Evolutionary conservation across 2,113 vertebrate species (phyloP).

Genomic region (Falco punctatus): DNA sequence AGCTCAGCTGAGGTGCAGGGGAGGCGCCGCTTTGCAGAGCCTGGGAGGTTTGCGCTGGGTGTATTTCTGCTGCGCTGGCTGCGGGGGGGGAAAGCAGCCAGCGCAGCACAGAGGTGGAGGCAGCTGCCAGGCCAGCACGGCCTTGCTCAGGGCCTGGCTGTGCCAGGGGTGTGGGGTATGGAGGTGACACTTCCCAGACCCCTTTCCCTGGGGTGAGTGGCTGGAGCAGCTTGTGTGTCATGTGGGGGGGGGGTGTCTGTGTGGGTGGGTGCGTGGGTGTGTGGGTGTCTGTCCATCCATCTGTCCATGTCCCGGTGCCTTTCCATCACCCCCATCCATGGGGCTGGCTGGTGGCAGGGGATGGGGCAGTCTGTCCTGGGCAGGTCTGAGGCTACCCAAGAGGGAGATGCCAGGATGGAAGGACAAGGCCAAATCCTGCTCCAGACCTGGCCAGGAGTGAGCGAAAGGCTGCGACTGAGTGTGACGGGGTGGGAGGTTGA

Average conservation of each 20-base stretch:
- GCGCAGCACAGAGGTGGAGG: neutral
- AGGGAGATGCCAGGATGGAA: neutral
- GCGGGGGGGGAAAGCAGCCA: neutral
- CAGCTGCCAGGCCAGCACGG: neutral
- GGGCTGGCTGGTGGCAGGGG: neutral
- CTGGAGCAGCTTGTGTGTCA: neutral
- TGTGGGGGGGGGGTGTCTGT: no score
- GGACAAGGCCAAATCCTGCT: neutral
- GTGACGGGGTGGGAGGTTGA: fast-evolving
- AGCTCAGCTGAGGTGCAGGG: neutral
- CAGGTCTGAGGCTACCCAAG: neutral
- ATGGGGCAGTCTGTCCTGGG: fast-evolving
- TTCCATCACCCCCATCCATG: fast-evolving
- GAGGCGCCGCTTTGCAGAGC: neutral
- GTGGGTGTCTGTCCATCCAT: no score
- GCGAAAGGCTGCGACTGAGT: neutral
- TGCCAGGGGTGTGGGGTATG: neutral
- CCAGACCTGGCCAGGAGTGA: neutral
- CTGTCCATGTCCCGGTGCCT: fast-evolving
- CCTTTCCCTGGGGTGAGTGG: neutral
- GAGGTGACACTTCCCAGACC: neutral
- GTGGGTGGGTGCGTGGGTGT: no score
- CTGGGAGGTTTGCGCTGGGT: neutral
- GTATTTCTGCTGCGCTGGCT: neutral
- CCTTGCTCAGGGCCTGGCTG: neutral